phyloP scores from a whole-genome alignment of 2,113 vertebrate species.

The Salvelinus sp. region DNA sequence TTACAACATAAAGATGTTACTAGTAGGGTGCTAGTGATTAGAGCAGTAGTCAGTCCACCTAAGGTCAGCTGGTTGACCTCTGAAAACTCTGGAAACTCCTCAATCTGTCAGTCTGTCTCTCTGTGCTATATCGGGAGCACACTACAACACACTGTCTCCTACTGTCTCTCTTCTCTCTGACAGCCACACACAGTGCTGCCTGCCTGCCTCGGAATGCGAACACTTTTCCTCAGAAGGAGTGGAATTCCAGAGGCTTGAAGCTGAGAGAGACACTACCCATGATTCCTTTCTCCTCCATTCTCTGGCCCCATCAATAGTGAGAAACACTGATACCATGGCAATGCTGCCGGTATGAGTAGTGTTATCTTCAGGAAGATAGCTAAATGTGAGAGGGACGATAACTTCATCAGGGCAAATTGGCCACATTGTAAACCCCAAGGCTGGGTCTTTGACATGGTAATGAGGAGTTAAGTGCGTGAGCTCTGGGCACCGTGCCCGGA shows the following conservation, averaged over 20 bases:
- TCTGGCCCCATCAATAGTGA: slow-evolving; percentile 49
- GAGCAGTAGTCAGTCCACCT: slow-evolving; percentile 44
- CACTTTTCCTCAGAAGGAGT: slow-evolving; percentile 60
- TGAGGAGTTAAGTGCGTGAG: slow-evolving; percentile 72
- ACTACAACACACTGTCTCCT: slow-evolving; percentile 38
- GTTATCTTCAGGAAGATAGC: slow-evolving; percentile 66
- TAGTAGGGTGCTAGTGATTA: too few species aligned
- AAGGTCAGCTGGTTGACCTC: slow-evolving; percentile 58
- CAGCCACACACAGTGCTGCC: slow-evolving; percentile 59
- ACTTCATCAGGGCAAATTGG: slow-evolving; percentile 79
- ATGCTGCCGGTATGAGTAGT: slow-evolving; percentile 72
- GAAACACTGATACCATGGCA: slow-evolving; percentile 67
- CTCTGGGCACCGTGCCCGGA: slow-evolving; percentile 71
- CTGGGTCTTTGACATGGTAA: slow-evolving; percentile 76
- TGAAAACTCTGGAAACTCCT: slow-evolving; percentile 47
- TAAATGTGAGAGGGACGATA: slow-evolving; percentile 68
- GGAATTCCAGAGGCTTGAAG: slow-evolving; percentile 65
- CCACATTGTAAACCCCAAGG: slow-evolving; percentile 68
- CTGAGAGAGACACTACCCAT: slow-evolving; percentile 63
- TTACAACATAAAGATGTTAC: too few species aligned
- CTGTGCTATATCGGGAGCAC: slow-evolving; percentile 49
- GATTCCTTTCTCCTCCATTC: slow-evolving; percentile 58
- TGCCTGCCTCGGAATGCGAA: slow-evolving; percentile 49
- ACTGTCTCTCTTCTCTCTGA: slow-evolving; percentile 52
- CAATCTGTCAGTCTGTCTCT: slow-evolving; percentile 16